These are phyloP conservation scores for Palythoa heliodiscus DNA, from an alignment of 92 coral and sea anemone species.

Conservation along the genomic window DNA sequence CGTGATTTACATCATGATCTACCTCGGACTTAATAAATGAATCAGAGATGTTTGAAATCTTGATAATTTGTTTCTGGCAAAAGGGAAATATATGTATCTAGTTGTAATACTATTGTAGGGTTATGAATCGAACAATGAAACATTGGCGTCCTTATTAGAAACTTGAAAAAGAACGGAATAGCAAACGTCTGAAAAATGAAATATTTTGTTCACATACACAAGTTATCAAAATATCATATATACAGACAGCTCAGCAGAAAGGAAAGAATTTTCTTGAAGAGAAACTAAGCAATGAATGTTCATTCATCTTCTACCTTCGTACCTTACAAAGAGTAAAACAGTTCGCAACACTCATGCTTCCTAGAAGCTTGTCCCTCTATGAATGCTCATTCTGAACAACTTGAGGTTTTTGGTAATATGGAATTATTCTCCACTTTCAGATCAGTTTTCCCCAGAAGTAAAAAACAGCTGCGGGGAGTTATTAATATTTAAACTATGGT, in stretches of 20 bases:
- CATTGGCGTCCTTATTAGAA: not conserved
- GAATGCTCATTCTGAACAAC: conserved; percentile 22
- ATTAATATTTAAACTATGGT: conserved; percentile 31
- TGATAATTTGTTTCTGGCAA: not conserved
- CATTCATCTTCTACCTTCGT: not conserved
- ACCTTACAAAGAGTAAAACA: conserved; percentile 39
- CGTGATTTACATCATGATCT: not conserved
- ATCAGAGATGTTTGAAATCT: not conserved
- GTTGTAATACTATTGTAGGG: not conserved
- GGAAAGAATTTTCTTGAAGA: not conserved
- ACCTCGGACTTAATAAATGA: not conserved
- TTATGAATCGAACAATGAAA: not conserved
- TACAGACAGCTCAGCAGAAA: not conserved
- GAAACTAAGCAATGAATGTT: not conserved
- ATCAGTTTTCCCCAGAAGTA: conserved; percentile 15
- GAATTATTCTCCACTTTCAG: conserved; percentile 11
- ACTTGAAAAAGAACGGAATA: not conserved
- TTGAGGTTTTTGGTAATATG: conserved; percentile 36
- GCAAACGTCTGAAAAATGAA: not conserved
- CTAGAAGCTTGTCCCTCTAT: not conserved
- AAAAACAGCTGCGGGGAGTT: conserved; percentile 30
- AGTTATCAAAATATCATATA: not conserved
- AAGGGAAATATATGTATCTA: not conserved
- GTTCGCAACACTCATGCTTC: conserved; percentile 10
- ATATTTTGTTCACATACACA: not conserved